These are phyloP conservation scores for Drosophila siamana DNA, from an alignment of 2,888 invertebrate genomes.

Conservation along the genomic window DNA sequence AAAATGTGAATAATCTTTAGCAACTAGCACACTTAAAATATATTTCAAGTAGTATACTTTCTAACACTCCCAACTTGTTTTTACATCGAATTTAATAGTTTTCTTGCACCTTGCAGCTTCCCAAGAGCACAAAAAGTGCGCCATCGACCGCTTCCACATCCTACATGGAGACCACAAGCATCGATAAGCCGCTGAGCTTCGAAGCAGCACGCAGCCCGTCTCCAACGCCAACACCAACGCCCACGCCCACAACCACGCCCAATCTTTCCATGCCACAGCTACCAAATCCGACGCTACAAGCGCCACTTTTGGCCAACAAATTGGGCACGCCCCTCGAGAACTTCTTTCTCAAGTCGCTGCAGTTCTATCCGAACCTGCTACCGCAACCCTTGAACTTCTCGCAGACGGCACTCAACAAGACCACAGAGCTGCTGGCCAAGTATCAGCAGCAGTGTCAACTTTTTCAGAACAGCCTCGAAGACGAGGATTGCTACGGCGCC, in stretches of 20 bases:
- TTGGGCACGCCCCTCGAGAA: constrained; percentile 84
- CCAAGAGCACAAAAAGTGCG: constrained; percentile 76
- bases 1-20: no score
- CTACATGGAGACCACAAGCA: constrained; percentile 48
- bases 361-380: constrained; percentile 85
- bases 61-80: no score
- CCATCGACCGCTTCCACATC: constrained; percentile 26
- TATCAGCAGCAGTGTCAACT: constrained; percentile 85
- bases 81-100: background rate
- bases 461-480: constrained; percentile 74
- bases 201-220: constrained; percentile 61
- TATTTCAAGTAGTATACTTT: no score
- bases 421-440: constrained; percentile 84
- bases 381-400: constrained; percentile 85
- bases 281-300: constrained; percentile 57
- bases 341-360: constrained; percentile 84
- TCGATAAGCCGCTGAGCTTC: constrained; percentile 55
- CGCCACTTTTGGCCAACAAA: constrained; percentile 72
- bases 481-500: constrained; percentile 65
- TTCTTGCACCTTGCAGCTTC: constrained; percentile 49
- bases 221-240: constrained; percentile 61
- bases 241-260: constrained; percentile 60
- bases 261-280: constrained; percentile 56
- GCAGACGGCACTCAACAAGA: constrained; percentile 85
- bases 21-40: no score